A percentile compares a stretch with the other conserved stretches of the same genome.
Evolutionary conservation across 2,888 invertebrate genomes (phyloP).

Genomic region (Anodontia alba): DNA sequence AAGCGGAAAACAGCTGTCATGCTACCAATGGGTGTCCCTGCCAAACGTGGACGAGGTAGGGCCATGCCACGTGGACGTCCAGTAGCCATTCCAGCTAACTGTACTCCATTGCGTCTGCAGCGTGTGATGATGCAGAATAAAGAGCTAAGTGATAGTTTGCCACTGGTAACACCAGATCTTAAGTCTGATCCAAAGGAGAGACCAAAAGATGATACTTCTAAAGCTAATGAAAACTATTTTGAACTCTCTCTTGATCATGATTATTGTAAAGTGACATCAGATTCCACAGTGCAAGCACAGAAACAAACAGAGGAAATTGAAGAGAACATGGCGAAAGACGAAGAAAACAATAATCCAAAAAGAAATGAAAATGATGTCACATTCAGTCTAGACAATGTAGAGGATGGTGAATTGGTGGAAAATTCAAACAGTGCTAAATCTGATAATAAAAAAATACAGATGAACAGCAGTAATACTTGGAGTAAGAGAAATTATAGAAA

Average conservation of each 20-base stretch:
- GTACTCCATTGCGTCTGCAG: conserved; percentile 60
- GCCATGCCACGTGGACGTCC: conserved; percentile 65
- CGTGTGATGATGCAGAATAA: conserved; percentile 61
- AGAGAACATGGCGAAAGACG: not conserved
- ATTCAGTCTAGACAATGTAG: not conserved
- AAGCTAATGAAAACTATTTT: conserved; percentile 57
- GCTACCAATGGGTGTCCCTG: conserved; percentile 73
- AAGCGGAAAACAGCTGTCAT: conserved; percentile 74
- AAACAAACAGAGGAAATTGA: not conserved
- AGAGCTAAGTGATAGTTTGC: conserved; percentile 37
- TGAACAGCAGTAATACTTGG: not conserved
- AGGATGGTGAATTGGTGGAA: not conserved
- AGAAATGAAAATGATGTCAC: not conserved
- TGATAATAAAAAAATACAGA: not conserved
- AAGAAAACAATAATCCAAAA: not conserved
- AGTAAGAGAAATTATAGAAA: conserved; percentile 1
- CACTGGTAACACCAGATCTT: conserved; percentile 19
- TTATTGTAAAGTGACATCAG: conserved; percentile 85
- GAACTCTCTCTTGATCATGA: conserved; percentile 87
- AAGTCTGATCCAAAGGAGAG: not conserved
- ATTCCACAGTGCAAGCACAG: not conserved
- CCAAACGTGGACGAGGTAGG: conserved; percentile 67
- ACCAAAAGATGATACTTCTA: not conserved
- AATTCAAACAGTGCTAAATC: not conserved
- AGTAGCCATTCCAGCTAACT: conserved; percentile 55